Percentiles rank a stretch among this genome's conserved stretches.
Evolutionary conservation across 2,888 invertebrate genomes (phyloP).

Genomic region (Alloscopus bannaensis): DNA sequence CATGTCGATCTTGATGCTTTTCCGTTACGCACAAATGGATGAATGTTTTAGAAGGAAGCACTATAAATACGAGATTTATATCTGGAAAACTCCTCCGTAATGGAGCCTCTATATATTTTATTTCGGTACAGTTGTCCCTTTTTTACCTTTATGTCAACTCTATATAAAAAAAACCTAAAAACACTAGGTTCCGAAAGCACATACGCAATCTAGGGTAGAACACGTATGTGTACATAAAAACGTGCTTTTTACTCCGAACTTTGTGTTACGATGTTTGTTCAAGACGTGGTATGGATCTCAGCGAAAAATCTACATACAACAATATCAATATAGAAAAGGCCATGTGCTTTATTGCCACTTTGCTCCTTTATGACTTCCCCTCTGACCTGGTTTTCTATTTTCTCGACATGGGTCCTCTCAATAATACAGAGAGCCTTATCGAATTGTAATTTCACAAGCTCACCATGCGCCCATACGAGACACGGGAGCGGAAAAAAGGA

Average conservation of each 20-base stretch:
- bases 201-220: no score
- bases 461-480: conserved; percentile 14
- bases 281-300: conserved; percentile 38
- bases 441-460: conserved; percentile 51
- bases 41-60: conserved; percentile 18
- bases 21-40: conserved; percentile 32
- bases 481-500: neutral
- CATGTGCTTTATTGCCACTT: conserved; percentile 65
- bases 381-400: conserved; percentile 63
- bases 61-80: no score
- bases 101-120: no score
- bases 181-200: no score
- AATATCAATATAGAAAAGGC: conserved; percentile 48
- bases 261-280: no score
- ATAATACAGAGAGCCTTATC: conserved; percentile 44
- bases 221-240: no score
- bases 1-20: conserved; percentile 50
- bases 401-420: conserved; percentile 30
- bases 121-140: no score
- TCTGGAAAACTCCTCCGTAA: no score
- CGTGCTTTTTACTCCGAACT: no score
- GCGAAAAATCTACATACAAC: conserved; percentile 39
- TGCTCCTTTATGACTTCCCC: conserved; percentile 64
- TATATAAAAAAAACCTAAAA: no score
- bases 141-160: conserved; percentile 5